Evolutionary conservation across 1,140 invertebrate species (phyloP).

Genomic region (Drosophila rhopaloa): DNA sequence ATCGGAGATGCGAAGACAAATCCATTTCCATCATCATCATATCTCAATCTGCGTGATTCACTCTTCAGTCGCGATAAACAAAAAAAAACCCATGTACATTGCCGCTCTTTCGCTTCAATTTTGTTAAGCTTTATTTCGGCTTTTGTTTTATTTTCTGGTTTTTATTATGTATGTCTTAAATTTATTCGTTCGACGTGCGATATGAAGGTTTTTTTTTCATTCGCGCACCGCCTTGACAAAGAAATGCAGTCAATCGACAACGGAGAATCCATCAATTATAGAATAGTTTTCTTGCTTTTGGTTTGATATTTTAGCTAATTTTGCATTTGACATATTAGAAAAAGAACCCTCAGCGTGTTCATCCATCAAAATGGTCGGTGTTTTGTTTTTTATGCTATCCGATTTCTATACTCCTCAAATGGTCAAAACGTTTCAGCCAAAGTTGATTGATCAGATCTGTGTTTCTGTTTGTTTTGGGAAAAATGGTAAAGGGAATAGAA

Average conservation of each 20-base stretch:
- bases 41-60: slow-evolving; percentile 28
- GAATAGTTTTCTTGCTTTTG: slow-evolving; percentile 6
- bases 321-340: slow-evolving; percentile 17
- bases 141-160: neutral
- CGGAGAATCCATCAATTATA: slow-evolving; percentile 24
- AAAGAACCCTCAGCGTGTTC: slow-evolving; percentile 7
- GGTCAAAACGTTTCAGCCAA: slow-evolving; percentile 5
- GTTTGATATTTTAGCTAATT: neutral
- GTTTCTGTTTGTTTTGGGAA: neutral
- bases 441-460: slow-evolving; percentile 22
- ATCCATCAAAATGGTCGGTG: slow-evolving; percentile 24
- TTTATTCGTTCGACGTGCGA: slow-evolving; percentile 40
- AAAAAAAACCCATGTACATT: slow-evolving; percentile 10
- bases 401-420: slow-evolving; percentile 2
- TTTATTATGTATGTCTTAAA: slow-evolving; percentile 33
- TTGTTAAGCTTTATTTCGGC: slow-evolving; percentile 21
- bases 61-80: slow-evolving; percentile 5
- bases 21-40: neutral
- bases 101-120: slow-evolving; percentile 13
- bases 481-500: neutral
- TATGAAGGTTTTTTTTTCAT: slow-evolving; percentile 37
- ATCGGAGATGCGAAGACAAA: slow-evolving; percentile 2
- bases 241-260: slow-evolving; percentile 10
- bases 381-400: slow-evolving; percentile 11
- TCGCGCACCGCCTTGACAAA: slow-evolving; percentile 5